Evolutionary conservation across 2,888 invertebrate species (phyloP).

Genomic region (Drosophila suboccidentalis): DNA sequence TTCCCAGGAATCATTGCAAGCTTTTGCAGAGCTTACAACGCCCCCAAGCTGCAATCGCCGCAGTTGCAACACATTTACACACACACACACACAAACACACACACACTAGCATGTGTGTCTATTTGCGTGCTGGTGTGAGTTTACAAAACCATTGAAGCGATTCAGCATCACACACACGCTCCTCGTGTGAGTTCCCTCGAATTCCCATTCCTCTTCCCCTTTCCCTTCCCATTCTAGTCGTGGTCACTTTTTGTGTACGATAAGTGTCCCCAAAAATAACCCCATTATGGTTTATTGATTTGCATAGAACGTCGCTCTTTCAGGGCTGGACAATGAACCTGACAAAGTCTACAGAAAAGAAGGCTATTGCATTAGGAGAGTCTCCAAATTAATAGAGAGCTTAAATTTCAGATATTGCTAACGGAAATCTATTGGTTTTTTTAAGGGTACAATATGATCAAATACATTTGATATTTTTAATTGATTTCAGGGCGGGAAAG

Average conservation of each 20-base stretch:
- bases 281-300: constrained; percentile 43
- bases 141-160: constrained; percentile 48
- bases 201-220: constrained; percentile 3
- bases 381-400: not conserved
- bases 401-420: too few species aligned
- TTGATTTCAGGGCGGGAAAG: constrained; percentile 19
- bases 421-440: too few species aligned
- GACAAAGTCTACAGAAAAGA: not conserved
- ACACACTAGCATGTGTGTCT: not conserved
- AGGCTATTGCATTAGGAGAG: not conserved
- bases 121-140: constrained; percentile 13
- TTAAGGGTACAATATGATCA: too few species aligned
- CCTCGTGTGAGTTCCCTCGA: constrained; percentile 19
- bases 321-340: constrained; percentile 27
- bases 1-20: constrained; percentile 46
- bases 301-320: constrained; percentile 12
- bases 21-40: constrained; percentile 47
- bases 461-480: constrained; percentile 2
- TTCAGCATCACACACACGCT: constrained; percentile 25
- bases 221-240: not conserved
- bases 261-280: constrained; percentile 40
- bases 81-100: not conserved
- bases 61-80: constrained; percentile 11
- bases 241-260: constrained; percentile 33
- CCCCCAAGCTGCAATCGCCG: constrained; percentile 24